These are phyloP conservation scores for Epirrhoe alternata DNA, from an alignment of 2,888 invertebrate genomes.

Conservation along the genomic window DNA sequence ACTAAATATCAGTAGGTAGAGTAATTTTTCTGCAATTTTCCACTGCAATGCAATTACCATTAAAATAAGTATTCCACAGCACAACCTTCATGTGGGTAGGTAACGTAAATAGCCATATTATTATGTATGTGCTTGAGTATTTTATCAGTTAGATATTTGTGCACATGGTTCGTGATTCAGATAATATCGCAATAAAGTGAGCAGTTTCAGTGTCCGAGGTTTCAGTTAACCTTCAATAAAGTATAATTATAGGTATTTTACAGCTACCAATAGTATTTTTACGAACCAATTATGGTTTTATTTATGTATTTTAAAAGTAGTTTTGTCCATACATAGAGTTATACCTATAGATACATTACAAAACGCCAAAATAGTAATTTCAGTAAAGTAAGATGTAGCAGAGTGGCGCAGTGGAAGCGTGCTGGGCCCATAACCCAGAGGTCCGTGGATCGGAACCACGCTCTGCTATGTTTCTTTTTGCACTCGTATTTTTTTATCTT, in stretches of 20 bases:
- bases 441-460: constrained; percentile 96
- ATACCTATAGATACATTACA: background rate
- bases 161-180: constrained; percentile 48
- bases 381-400: constrained; percentile 55
- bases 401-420: constrained; percentile 92
- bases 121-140: constrained; percentile 45
- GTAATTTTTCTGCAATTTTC: constrained; percentile 21
- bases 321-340: constrained; percentile 5
- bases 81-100: constrained; percentile 28
- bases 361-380: constrained; percentile 24
- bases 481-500: constrained; percentile 6
- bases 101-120: constrained; percentile 37
- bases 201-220: constrained; percentile 22
- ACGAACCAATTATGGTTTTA: too few relatives aligned
- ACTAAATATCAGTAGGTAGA: background rate
- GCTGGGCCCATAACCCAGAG: constrained; percentile 95
- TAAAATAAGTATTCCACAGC: constrained; percentile 23
- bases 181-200: constrained; percentile 52
- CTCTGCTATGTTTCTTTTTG: constrained; percentile 83
- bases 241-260: background rate
- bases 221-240: background rate
- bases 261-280: too few relatives aligned
- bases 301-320: too few relatives aligned
- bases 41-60: constrained; percentile 25
- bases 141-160: constrained; percentile 54